Evolutionary conservation across 2,797 vertebrate species (phyloP).

Genomic region (Danio kyathit): DNA sequence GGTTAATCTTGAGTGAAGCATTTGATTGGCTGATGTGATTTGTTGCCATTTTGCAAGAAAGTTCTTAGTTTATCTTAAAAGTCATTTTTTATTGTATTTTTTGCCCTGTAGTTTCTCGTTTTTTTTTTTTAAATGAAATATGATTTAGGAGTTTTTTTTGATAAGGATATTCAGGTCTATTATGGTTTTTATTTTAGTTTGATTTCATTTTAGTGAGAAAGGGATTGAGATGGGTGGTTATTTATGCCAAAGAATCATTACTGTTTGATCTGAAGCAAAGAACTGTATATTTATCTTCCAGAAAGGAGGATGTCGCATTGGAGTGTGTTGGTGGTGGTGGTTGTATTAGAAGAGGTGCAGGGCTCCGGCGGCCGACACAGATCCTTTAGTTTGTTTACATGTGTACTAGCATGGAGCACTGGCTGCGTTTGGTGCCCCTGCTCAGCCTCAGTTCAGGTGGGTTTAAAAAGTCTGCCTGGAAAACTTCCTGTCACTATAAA

Average conservation of each 20-base stretch:
- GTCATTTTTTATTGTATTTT: too few species aligned
- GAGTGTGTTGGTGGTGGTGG: conserved; percentile 51
- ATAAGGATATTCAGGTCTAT: conserved; percentile 28
- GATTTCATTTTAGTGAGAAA: conserved; percentile 37
- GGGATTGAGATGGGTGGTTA: conserved; percentile 53
- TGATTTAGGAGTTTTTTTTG: not conserved
- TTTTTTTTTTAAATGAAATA: conserved; percentile 3
- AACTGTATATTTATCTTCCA: conserved; percentile 25
- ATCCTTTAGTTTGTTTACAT: conserved; percentile 75
- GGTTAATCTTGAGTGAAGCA: not conserved
- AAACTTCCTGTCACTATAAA: conserved; percentile 61
- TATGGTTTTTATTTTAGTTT: conserved; percentile 31
- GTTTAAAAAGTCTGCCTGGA: conserved; percentile 63
- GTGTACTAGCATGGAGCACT: conserved; percentile 65
- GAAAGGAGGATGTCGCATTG: conserved; percentile 6
- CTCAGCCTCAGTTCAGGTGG: conserved; percentile 22
- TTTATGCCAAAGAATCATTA: conserved; percentile 82
- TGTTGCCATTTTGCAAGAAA: conserved; percentile 10
- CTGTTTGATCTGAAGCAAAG: conserved; percentile 61
- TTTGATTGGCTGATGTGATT: conserved; percentile 12
- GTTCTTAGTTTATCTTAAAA: not conserved
- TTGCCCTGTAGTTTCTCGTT: not conserved
- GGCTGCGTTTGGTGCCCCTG: conserved; percentile 35
- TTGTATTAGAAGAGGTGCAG: conserved; percentile 36
- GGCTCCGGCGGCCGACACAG: conserved; percentile 34